Evolutionary conservation across 2,113 vertebrate genomes (phyloP).

Genomic region (Lepus timidus): DNA sequence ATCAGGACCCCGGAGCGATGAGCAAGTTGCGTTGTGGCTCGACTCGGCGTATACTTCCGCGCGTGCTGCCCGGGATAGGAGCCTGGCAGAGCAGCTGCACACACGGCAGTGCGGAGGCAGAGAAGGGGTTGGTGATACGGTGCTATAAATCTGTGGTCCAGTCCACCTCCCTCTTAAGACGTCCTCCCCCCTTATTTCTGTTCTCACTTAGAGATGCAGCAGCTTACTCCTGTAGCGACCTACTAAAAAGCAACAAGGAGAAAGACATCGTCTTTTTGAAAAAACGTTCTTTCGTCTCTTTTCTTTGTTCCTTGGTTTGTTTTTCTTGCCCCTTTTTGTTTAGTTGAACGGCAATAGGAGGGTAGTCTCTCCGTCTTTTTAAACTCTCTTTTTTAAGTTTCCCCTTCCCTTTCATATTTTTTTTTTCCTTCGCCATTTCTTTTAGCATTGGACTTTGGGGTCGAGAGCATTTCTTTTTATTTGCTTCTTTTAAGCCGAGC

Average conservation of each 20-base stretch:
- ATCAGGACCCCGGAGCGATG: slow-evolving; percentile 6
- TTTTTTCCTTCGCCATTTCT: slow-evolving; percentile 28
- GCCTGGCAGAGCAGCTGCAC: slow-evolving; percentile 82
- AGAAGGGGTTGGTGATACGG: slow-evolving; percentile 91
- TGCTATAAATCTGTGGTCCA: slow-evolving; percentile 91
- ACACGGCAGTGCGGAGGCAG: slow-evolving; percentile 90
- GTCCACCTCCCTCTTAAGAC: slow-evolving; percentile 91
- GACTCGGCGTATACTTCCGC: slow-evolving; percentile 92
- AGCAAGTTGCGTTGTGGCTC: slow-evolving; percentile 84
- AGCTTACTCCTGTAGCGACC: slow-evolving; percentile 91
- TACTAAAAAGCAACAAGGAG: slow-evolving; percentile 92
- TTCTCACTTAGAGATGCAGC: slow-evolving; percentile 93
- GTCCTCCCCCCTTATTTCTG: slow-evolving; percentile 87
- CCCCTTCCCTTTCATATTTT: slow-evolving; percentile 73
- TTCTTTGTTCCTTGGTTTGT: slow-evolving; percentile 89
- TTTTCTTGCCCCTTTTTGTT: slow-evolving; percentile 87
- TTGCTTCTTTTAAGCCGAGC: slow-evolving; percentile 84
- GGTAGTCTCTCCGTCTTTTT: slow-evolving; percentile 78
- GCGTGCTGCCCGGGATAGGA: slow-evolving; percentile 86
- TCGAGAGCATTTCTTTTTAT: slow-evolving; percentile 79
- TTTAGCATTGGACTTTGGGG: slow-evolving; percentile 82
- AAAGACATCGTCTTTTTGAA: slow-evolving; percentile 81
- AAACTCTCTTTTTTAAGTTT: slow-evolving; percentile 80
- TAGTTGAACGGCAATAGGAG: slow-evolving; percentile 80
- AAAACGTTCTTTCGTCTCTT: slow-evolving; percentile 84